Conservation (phyloP, 2,797 vertebrate species). For the Phrynocephalus vlangalii region DNA sequence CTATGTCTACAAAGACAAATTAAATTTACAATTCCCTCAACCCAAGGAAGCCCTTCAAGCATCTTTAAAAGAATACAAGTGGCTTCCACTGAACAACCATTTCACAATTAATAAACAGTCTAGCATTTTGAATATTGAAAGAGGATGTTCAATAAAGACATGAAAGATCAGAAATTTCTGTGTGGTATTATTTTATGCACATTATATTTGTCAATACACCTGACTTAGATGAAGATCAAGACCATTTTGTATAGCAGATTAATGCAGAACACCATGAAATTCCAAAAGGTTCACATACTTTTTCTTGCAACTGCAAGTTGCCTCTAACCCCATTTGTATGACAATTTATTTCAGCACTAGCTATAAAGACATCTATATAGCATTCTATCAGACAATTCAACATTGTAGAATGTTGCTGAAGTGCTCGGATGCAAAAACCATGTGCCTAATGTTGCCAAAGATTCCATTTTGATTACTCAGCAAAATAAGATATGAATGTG, state of each 20-base stretch:
- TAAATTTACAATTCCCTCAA: background rate
- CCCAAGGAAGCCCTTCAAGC: background rate
- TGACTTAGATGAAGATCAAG: too few relatives aligned
- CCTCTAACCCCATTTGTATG: background rate
- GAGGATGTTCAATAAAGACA: too few relatives aligned
- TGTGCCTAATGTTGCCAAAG: background rate
- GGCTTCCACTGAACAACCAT: background rate
- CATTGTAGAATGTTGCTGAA: background rate
- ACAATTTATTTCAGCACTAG: background rate
- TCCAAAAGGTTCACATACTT: too few relatives aligned
- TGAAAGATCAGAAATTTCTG: too few relatives aligned
- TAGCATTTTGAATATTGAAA: too few relatives aligned
- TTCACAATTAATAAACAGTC: background rate
- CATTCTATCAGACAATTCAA: conserved; percentile 7
- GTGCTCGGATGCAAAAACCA: background rate
- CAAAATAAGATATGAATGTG: background rate
- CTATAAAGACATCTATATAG: background rate
- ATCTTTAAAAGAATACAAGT: background rate
- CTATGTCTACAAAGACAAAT: background rate
- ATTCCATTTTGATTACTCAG: background rate
- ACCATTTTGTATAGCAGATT: too few relatives aligned
- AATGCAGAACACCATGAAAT: too few relatives aligned
- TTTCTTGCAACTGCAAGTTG: background rate
- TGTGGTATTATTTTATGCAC: too few relatives aligned
- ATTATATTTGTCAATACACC: too few relatives aligned